These are phyloP conservation scores for Corvus hawaiiensis DNA, from an alignment of 2,113 vertebrate species.

Conservation along the genomic window DNA sequence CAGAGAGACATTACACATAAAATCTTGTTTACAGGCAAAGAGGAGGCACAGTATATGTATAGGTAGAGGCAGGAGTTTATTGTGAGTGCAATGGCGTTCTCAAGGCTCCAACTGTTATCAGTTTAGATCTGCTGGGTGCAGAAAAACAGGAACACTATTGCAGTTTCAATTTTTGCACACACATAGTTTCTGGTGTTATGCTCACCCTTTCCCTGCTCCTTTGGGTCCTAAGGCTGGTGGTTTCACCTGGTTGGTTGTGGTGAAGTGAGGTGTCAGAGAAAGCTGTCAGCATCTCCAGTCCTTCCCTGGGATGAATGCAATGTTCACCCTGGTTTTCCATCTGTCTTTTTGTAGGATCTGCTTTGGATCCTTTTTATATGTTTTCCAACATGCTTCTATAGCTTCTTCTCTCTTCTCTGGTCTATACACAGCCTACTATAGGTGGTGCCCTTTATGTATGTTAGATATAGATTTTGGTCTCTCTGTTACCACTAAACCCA, in stretches of 20 bases:
- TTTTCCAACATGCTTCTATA: background rate
- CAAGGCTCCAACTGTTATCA: background rate
- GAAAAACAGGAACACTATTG: background rate
- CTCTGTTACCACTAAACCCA: background rate
- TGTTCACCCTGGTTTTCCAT: background rate
- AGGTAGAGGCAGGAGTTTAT: background rate
- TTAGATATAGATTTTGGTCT: background rate
- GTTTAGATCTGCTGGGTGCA: background rate
- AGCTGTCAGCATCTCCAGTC: background rate
- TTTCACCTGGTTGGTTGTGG: background rate
- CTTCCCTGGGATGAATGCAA: background rate
- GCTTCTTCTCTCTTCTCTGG: background rate
- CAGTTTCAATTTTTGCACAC: background rate
- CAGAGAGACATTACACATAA: background rate
- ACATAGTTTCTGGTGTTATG: background rate
- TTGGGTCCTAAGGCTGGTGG: background rate
- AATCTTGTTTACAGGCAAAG: background rate
- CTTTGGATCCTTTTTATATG: accelerated
- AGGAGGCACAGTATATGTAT: background rate
- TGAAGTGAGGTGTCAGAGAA: background rate
- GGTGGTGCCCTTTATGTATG: accelerated
- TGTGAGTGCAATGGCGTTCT: background rate
- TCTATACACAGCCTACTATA: background rate
- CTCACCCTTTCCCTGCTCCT: background rate
- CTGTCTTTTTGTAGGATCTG: background rate